Conservation (phyloP, 2,797 vertebrate species). For the Siniperca undulata region DNA sequence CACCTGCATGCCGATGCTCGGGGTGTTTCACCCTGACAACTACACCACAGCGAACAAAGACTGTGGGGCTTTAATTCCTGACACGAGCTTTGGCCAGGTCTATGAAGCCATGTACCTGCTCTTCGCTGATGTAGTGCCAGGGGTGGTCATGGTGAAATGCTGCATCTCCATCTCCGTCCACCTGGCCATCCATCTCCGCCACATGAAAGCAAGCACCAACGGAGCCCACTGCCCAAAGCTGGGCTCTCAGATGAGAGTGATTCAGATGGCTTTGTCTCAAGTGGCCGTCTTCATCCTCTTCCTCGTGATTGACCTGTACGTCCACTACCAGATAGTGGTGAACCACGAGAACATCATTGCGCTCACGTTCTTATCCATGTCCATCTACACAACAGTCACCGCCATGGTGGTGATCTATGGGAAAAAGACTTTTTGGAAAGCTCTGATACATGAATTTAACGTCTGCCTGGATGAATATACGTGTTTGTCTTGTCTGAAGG, state of each 20-base stretch:
- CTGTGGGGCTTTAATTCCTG: slow-evolving; percentile 73
- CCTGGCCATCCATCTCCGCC: slow-evolving; percentile 80
- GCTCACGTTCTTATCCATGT: slow-evolving; percentile 77
- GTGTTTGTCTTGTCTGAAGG: slow-evolving; percentile 77
- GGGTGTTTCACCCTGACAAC: slow-evolving; percentile 61
- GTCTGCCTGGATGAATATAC: slow-evolving; percentile 72
- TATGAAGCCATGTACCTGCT: slow-evolving; percentile 78
- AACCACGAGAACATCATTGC: slow-evolving; percentile 66
- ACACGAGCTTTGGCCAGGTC: background rate
- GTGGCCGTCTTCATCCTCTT: slow-evolving; percentile 78
- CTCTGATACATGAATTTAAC: slow-evolving; percentile 73
- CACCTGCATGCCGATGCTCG: slow-evolving; percentile 76
- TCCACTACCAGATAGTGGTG: slow-evolving; percentile 73
- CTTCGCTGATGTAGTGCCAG: slow-evolving; percentile 80
- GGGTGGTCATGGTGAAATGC: slow-evolving; percentile 83
- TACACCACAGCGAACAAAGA: background rate
- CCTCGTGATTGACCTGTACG: slow-evolving; percentile 80
- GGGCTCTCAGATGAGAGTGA: slow-evolving; percentile 84
- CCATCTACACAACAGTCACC: slow-evolving; percentile 75
- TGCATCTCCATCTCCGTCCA: slow-evolving; percentile 86
- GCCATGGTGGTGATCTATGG: slow-evolving; percentile 83
- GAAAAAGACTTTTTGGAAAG: slow-evolving; percentile 84
- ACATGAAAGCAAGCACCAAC: slow-evolving; percentile 84
- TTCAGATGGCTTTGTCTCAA: slow-evolving; percentile 81
- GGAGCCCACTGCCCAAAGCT: slow-evolving; percentile 80